Percentiles rank a stretch among this genome's conserved stretches.
phyloP scores from a whole-genome alignment of 1,140 invertebrate genomes.

The Euura saliciscinereae region DNA sequence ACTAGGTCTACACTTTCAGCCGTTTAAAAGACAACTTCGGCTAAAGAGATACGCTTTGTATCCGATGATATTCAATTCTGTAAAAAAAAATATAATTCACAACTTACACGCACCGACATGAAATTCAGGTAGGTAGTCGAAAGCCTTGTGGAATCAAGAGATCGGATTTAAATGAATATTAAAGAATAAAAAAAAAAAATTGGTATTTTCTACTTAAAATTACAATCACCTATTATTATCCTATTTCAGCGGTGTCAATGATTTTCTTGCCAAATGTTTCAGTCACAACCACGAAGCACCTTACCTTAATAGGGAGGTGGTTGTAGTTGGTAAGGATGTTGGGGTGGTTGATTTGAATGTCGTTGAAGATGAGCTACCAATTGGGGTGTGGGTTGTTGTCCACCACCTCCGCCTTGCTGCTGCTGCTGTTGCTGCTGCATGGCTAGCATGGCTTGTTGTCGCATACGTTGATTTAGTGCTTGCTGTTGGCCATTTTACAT shows the following conservation, averaged over 20 bases:
- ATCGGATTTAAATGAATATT: background rate
- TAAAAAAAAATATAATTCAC: background rate
- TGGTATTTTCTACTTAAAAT: background rate
- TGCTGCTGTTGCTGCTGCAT: slow-evolving; percentile 61
- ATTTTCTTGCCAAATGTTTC: too few species aligned
- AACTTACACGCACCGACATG: background rate
- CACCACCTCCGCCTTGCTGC: slow-evolving; percentile 59
- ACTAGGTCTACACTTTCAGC: background rate
- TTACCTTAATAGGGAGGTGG: slow-evolving; percentile 59
- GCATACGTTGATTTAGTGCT: slow-evolving; percentile 58
- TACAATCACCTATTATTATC: too few species aligned
- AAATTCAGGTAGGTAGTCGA: too few species aligned
- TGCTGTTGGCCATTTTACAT: slow-evolving; percentile 30
- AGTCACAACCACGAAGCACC: background rate
- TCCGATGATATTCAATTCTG: background rate
- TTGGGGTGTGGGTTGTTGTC: slow-evolving; percentile 65
- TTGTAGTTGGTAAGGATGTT: slow-evolving; percentile 60
- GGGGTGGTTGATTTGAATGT: slow-evolving; percentile 58
- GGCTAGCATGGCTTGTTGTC: slow-evolving; percentile 64
- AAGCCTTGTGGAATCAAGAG: too few species aligned
- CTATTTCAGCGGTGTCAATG: too few species aligned
- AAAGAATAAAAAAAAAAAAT: background rate
- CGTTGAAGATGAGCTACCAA: slow-evolving; percentile 68
- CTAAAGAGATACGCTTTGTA: background rate
- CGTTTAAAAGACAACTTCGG: background rate